Evolutionary conservation across 2,888 invertebrate genomes (phyloP).

Genomic region (Latrodectus elegans): DNA sequence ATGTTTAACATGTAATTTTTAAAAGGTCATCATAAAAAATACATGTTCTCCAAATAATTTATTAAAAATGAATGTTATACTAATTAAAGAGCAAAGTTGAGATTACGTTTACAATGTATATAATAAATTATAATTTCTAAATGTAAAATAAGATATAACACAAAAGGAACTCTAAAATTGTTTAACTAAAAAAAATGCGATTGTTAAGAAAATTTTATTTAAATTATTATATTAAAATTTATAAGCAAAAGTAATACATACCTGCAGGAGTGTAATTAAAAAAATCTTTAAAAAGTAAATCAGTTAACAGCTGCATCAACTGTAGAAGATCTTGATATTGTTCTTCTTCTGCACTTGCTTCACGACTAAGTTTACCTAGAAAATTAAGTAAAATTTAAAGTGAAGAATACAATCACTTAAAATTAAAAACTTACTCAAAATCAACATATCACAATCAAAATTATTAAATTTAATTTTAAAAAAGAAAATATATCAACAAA

Average conservation of each 20-base stretch:
- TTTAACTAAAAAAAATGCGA: background rate
- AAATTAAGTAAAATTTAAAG: background rate
- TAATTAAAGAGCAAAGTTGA: too few relatives aligned
- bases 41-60: too few relatives aligned
- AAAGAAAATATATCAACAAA: background rate
- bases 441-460: background rate
- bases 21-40: too few relatives aligned
- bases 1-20: too few relatives aligned
- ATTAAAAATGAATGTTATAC: too few relatives aligned
- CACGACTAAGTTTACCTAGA: constrained; percentile 69
- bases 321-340: constrained; percentile 84
- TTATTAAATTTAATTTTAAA: background rate
- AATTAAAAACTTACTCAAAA: too few relatives aligned
- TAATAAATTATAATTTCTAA: background rate
- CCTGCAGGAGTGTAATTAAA: constrained; percentile 73
- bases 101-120: background rate
- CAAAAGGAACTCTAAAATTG: background rate
- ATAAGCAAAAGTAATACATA: background rate
- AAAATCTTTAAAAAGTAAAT: constrained; percentile 79
- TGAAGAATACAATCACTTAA: background rate
- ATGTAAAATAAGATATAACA: too few relatives aligned
- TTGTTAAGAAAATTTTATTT: background rate
- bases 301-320: constrained; percentile 84
- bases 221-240: background rate
- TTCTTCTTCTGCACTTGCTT: constrained; percentile 82